Evolutionary conservation across 2,113 vertebrate genomes (phyloP), one percentile per base, ranked within the genome.

Genomic region (Saccopteryx leptura): DNA sequence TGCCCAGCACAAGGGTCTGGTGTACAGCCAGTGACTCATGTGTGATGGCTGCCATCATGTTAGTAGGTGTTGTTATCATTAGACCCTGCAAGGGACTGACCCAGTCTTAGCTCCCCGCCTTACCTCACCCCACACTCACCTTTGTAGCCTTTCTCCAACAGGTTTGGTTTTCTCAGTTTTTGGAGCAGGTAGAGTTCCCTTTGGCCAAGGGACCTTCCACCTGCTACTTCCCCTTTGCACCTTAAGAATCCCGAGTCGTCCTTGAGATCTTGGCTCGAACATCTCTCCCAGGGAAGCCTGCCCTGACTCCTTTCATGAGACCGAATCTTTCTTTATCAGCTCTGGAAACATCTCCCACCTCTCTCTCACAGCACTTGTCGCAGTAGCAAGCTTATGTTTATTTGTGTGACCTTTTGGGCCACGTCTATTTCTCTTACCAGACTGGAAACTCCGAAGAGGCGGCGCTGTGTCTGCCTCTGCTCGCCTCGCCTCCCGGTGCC

Each of bases 241-340:
- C 23, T 50, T 61, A 61, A 19, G 52, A 19, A 81, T 48, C 21
- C 72, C 21, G 3, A 52, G 52, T 60, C 58, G 26, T 6, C 60
- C 24, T 69, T 82, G 66, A 74, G 58, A 24, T 69, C 48, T 61
- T 17, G 61, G 54, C 56, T 60, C 56, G 28, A 33, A 63, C 54
- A 6, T 9, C 33, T 58, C 7, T 14, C 13, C 23, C 33, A 82
- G 66, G 33, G 39, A 58, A 85, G 21, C n/a, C 69, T 69, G 56
- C n/a, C 21, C 79, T 3, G 54, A 33, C 24, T 26, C 9, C 3
- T 58, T 50, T 63, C 33, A 5, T 5, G 4, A 79, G 12, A 56
- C 39, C 50, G 39, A 39, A 52, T 50, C 33, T 14, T 18, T 7
- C 0, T 0, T 24, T 14, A 2, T 24, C 65, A 24, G 56, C n/a